A percentile compares a stretch with the other conserved stretches of the same genome.
Evolutionary conservation across 92 coral and sea anemone species (phyloP).

Genomic region (Muricea muricata): DNA sequence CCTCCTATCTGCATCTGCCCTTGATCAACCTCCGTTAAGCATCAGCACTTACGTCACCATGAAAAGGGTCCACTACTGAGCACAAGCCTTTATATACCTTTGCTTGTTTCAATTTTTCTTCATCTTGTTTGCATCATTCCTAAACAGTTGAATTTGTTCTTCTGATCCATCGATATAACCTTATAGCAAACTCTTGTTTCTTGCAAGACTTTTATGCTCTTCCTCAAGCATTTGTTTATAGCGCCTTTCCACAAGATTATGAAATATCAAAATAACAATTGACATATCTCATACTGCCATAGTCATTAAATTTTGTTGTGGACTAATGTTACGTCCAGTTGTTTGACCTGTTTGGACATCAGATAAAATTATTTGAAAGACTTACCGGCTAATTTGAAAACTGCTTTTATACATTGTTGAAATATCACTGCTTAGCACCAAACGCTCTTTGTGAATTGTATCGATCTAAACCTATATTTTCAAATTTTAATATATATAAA

Average conservation of each 20-base stretch:
- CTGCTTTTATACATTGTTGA: neutral
- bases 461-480: too few species aligned
- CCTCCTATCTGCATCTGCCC: too few species aligned
- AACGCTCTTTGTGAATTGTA: too few species aligned
- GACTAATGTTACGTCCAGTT: too few species aligned
- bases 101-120: slow-evolving; percentile 16
- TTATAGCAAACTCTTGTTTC: slow-evolving; percentile 77
- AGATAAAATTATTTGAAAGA: too few species aligned
- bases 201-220: slow-evolving; percentile 72
- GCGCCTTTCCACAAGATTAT: slow-evolving; percentile 65
- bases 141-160: slow-evolving; percentile 50
- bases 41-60: too few species aligned
- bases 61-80: too few species aligned
- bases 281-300: neutral
- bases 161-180: slow-evolving; percentile 90
- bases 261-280: neutral
- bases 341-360: too few species aligned
- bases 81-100: slow-evolving; percentile 5
- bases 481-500: too few species aligned
- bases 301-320: too few species aligned
- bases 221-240: slow-evolving; percentile 82
- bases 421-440: too few species aligned
- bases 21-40: too few species aligned
- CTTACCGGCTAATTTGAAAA: slow-evolving; percentile 22
- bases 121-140: neutral